These are phyloP conservation scores for Palaemon carinicauda DNA, from an alignment of 1,140 invertebrate species.

Conservation along the genomic window DNA sequence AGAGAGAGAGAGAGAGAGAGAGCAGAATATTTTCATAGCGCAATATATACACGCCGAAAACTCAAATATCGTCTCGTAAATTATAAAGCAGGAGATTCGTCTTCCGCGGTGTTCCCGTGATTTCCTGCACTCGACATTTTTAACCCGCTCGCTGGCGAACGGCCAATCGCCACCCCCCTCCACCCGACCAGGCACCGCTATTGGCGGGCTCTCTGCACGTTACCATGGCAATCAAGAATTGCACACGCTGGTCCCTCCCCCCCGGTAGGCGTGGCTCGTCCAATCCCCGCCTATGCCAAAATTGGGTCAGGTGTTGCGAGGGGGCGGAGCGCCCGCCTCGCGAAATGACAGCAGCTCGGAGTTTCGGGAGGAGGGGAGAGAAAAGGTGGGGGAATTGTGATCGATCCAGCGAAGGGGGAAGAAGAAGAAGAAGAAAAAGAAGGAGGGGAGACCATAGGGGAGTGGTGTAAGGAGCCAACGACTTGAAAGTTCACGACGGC, in stretches of 20 bases:
- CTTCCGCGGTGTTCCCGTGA: constrained; percentile 48
- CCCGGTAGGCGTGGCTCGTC: constrained; percentile 45
- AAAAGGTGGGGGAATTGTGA: constrained; percentile 21
- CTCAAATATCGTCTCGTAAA: constrained; percentile 58
- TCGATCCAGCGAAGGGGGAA: too few relatives aligned
- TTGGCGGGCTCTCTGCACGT: constrained; percentile 52
- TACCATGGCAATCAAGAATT: constrained; percentile 56
- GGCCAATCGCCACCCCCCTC: constrained; percentile 50
- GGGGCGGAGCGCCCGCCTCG: constrained; percentile 49
- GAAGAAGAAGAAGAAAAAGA: not conserved
- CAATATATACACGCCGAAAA: constrained; percentile 51
- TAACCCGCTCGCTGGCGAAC: constrained; percentile 51
- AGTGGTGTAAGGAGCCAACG: constrained; percentile 30
- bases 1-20: not conserved
- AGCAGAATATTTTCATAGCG: constrained; percentile 53
- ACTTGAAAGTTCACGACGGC: constrained; percentile 19
- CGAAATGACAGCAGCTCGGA: constrained; percentile 48
- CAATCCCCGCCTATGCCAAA: constrained; percentile 56
- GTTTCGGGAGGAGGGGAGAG: not conserved
- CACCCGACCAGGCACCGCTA: not conserved
- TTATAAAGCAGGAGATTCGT: constrained; percentile 58
- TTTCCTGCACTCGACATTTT: constrained; percentile 59
- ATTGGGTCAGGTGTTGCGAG: constrained; percentile 58
- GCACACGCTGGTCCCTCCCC: constrained; percentile 42
- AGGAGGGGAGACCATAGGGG: not conserved